Evolutionary conservation across 2,888 invertebrate genomes (phyloP).

Genomic region (Balanococcus diminutus): DNA sequence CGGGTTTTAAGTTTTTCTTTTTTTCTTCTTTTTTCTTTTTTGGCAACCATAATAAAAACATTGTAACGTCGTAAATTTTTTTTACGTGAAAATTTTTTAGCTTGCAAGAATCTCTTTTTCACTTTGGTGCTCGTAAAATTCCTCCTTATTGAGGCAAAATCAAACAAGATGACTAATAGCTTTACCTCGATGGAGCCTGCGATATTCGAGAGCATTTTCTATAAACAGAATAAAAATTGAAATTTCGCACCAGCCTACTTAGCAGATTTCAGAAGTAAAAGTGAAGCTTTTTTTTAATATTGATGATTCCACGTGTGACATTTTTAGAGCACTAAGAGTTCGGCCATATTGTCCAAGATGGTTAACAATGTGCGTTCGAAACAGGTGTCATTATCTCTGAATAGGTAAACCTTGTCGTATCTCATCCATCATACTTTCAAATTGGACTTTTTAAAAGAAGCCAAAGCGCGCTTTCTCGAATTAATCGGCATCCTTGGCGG

Average conservation of each 20-base stretch:
- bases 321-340: neutral
- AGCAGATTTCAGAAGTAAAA: neutral
- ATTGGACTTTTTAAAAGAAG: neutral
- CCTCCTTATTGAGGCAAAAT: slow-evolving; percentile 17
- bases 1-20: slow-evolving; percentile 8
- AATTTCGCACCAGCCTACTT: neutral
- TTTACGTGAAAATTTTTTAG: slow-evolving; percentile 16
- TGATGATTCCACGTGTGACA: neutral
- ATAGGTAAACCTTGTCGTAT: neutral
- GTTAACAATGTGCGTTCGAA: neutral
- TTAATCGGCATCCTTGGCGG: neutral
- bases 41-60: slow-evolving; percentile 37
- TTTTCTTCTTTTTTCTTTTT: neutral
- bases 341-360: neutral
- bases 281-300: slow-evolving; percentile 1
- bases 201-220: slow-evolving; percentile 1
- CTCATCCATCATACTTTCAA: slow-evolving; percentile 6
- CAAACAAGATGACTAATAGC: slow-evolving; percentile 33
- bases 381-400: neutral
- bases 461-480: neutral
- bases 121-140: slow-evolving; percentile 5
- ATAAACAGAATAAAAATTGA: neutral
- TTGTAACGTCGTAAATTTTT: slow-evolving; percentile 36
- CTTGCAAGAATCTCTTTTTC: neutral
- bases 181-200: neutral